Evolutionary conservation across 2,797 vertebrate species (phyloP), one percentile per base, ranked within the genome.

Genomic region (Lycodopsis pacificus): DNA sequence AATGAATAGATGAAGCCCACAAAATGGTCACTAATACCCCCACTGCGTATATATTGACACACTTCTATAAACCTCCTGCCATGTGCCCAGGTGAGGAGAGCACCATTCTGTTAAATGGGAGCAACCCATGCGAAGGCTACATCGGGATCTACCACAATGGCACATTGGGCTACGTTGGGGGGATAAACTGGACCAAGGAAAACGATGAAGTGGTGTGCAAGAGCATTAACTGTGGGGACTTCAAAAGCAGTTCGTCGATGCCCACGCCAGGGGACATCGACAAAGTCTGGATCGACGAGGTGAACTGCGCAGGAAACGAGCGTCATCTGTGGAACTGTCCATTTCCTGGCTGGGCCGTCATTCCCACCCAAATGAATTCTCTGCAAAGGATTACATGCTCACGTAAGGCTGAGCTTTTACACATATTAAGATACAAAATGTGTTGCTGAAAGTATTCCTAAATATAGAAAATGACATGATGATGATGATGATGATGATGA

Each of bases 161-260:
- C 0, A 0, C 0, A 0, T 82, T 76, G 89, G 90, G 93, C 3
- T 65, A 71, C 4, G 87, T 93, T 3, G 92, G 93, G 4, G 34
- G 80, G 20, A 17, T 20, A 7, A 0, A 0, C 1, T 95, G 94
- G 95, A 20, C 0, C 1, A 0, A 0, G 0, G 0, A 0, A 0
- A 91, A 81, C 0, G 85, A 78, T 2, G 0, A 63, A 0, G 93
- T 95, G 38, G 88, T 90, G 56, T 96, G 94, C 79, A 80, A 0
- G 2, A 92, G 77, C 46, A 53, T 86, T 13, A 42, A 42, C n/a
- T 95, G 95, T 7, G 95, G 93, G 0, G 0, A 0, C 0, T 49
- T 11, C 0, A 0, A 0, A 11, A 0, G 0, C 0, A 0, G 0
- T 0, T 0, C 1, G 0, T 0, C 0, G 0, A 0, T 0, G 4